Conservation (phyloP, 2,797 vertebrate species). For the Loriculus beryllinus region DNA sequence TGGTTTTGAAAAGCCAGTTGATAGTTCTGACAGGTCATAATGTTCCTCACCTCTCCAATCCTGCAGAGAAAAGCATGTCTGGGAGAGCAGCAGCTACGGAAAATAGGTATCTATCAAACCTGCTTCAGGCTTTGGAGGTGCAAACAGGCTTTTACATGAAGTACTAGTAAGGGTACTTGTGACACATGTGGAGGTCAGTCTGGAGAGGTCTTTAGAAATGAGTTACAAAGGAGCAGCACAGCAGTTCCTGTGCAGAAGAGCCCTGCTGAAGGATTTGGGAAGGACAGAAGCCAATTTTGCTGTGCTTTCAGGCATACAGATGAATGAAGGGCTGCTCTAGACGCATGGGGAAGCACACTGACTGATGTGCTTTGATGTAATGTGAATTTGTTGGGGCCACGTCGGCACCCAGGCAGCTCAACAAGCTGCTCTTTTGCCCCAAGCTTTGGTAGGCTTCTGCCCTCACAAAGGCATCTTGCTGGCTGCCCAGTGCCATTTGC, state of each 20-base stretch:
- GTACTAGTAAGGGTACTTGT: neutral
- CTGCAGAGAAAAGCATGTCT: neutral
- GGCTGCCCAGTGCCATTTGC: neutral
- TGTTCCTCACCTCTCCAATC: neutral
- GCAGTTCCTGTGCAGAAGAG: neutral
- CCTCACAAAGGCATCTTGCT: accelerated
- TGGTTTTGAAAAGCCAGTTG: neutral
- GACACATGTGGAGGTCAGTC: neutral
- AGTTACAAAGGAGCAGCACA: neutral
- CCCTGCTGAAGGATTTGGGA: neutral
- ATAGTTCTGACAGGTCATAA: neutral
- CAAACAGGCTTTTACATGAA: neutral
- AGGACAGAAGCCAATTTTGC: neutral
- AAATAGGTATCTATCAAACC: neutral
- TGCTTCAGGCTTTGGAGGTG: neutral
- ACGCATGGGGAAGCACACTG: neutral
- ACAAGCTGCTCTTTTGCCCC: neutral
- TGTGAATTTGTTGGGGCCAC: neutral
- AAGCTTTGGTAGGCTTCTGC: neutral
- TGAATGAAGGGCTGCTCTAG: neutral
- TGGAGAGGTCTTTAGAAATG: neutral
- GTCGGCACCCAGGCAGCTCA: neutral
- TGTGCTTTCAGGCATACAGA: neutral
- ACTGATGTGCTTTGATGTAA: neutral
- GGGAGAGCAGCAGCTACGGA: neutral